Conservation (phyloP, 2,113 vertebrate genomes). For the Tyto alba region DNA sequence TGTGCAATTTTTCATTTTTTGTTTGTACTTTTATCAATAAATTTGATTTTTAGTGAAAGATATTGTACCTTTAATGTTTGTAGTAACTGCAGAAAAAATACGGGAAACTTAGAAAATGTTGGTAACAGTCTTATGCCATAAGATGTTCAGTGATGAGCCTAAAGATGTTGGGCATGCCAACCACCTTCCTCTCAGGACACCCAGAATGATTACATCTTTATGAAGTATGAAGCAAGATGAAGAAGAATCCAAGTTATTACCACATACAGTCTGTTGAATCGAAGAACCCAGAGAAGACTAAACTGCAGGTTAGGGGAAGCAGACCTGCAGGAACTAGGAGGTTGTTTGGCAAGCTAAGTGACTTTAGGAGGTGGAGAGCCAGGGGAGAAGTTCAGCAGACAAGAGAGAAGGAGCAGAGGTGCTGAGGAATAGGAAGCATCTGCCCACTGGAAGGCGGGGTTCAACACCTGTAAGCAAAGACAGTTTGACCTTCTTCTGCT, state of each 20-base stretch:
- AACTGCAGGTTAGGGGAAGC: neutral
- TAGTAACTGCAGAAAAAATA: neutral
- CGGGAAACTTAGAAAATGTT: neutral
- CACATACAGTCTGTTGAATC: neutral
- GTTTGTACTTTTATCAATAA: neutral
- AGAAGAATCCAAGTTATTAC: neutral
- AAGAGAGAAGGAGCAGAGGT: neutral
- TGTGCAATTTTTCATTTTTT: neutral
- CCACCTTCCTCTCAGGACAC: neutral
- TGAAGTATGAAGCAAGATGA: neutral
- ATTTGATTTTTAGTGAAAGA: neutral
- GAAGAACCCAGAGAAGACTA: neutral
- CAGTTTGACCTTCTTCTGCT: neutral
- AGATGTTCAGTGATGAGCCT: neutral
- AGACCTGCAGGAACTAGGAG: neutral
- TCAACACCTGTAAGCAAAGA: neutral
- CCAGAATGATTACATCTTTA: neutral
- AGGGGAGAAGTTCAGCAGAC: neutral
- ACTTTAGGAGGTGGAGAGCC: neutral
- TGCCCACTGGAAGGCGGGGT: neutral
- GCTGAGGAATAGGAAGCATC: neutral
- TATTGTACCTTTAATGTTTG: neutral
- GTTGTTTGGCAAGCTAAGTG: neutral
- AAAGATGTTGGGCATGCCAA: neutral
- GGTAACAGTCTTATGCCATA: neutral